A percentile compares a stretch with the other conserved stretches of the same genome.
Evolutionary conservation across 2,113 vertebrate genomes (phyloP).

Genomic region (Agapornis roseicollis): DNA sequence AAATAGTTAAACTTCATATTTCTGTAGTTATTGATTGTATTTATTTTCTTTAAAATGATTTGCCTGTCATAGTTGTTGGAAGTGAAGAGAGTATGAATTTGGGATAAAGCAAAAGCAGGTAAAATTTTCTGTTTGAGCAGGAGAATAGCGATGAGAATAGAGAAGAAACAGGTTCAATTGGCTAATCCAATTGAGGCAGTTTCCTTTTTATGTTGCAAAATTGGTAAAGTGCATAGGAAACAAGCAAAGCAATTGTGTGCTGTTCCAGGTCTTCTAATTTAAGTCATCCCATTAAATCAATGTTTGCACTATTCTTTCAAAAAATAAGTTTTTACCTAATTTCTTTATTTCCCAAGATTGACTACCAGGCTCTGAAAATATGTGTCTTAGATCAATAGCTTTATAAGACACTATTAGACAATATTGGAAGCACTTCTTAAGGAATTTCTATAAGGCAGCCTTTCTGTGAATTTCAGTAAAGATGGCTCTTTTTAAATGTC

Average conservation of each 20-base stretch:
- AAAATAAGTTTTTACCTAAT: background rate
- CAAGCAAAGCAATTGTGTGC: background rate
- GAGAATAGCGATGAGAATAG: background rate
- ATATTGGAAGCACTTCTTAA: background rate
- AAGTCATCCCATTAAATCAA: background rate
- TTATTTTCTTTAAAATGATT: background rate
- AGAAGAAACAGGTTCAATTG: background rate
- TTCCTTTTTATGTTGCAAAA: background rate
- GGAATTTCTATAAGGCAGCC: background rate
- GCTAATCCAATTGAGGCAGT: background rate
- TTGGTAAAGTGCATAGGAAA: background rate
- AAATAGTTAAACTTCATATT: background rate
- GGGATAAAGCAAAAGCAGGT: background rate
- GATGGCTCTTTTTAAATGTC: background rate
- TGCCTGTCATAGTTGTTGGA: background rate
- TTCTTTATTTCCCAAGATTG: background rate
- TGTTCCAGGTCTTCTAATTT: background rate
- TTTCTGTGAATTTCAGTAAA: background rate
- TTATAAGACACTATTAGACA: background rate
- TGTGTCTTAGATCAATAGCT: background rate
- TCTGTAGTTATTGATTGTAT: constrained; percentile 7
- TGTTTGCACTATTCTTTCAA: background rate
- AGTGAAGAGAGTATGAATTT: background rate
- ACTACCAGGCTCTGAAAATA: background rate
- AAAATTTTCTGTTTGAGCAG: background rate